Conservation (phyloP, 2,888 invertebrate genomes). For the Spodoptera exigua region DNA sequence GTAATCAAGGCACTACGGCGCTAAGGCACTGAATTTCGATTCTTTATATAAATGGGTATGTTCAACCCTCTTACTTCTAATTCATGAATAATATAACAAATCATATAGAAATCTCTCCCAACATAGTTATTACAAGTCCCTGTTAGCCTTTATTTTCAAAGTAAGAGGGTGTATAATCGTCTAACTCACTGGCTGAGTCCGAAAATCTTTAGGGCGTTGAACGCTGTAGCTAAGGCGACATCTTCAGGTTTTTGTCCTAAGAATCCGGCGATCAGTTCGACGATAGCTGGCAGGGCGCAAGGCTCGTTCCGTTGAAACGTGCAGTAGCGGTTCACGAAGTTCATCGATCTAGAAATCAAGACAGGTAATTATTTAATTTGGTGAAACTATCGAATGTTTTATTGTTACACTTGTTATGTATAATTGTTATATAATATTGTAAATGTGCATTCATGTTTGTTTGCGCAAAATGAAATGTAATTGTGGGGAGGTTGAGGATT, state of each 20-base stretch:
- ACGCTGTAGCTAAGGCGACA: slow-evolving; percentile 96
- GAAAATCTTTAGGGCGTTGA: slow-evolving; percentile 97
- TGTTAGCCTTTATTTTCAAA: background rate
- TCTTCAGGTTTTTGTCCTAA: slow-evolving; percentile 96
- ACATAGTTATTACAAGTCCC: background rate
- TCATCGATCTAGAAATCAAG: slow-evolving; percentile 90
- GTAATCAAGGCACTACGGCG: slow-evolving; percentile 59
- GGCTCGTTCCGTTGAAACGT: slow-evolving; percentile 99
- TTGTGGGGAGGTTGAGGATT: too few relatives aligned
- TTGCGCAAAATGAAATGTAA: too few relatives aligned
- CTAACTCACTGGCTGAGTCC: slow-evolving; percentile 92
- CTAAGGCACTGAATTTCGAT: slow-evolving; percentile 52
- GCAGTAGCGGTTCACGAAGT: slow-evolving; percentile 96
- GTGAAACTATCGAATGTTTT: too few relatives aligned
- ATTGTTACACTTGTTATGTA: too few relatives aligned
- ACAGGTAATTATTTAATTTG: too few relatives aligned
- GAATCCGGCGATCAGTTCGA: slow-evolving; percentile 98
- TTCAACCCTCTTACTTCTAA: slow-evolving; percentile 27
- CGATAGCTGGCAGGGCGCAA: slow-evolving; percentile 96
- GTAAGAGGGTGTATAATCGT: slow-evolving; percentile 9
- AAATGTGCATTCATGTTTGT: too few relatives aligned
- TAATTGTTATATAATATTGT: too few relatives aligned
- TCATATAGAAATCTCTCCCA: background rate
- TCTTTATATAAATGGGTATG: slow-evolving; percentile 37
- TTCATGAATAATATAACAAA: too few relatives aligned